A percentile compares a stretch with the other conserved stretches of the same genome.
Conservation (phyloP, 2,888 invertebrate species). For the Nomada fucata region DNA sequence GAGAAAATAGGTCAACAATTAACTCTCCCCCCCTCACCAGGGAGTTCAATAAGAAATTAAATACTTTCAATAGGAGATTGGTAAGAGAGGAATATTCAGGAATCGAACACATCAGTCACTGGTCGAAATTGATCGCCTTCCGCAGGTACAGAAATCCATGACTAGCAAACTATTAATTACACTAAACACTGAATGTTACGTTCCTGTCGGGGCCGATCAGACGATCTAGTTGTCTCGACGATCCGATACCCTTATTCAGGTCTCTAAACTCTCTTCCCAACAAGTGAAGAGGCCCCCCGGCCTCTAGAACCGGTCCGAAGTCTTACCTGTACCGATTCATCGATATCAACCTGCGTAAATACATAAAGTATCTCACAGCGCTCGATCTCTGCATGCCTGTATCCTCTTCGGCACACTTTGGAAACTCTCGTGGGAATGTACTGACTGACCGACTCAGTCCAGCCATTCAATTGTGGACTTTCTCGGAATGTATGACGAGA, state of each 20-base stretch:
- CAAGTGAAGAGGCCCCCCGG: slow-evolving; percentile 24
- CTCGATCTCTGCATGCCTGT: slow-evolving; percentile 3
- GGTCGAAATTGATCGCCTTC: slow-evolving; percentile 8
- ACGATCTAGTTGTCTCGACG: slow-evolving; percentile 52
- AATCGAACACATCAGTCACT: background rate
- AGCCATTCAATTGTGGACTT: slow-evolving; percentile 38
- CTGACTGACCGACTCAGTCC: slow-evolving; percentile 30
- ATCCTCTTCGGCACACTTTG: slow-evolving; percentile 48
- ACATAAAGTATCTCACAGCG: slow-evolving; percentile 43
- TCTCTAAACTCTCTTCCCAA: slow-evolving; percentile 53
- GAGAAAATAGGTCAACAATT: background rate
- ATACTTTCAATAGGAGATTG: too few relatives aligned
- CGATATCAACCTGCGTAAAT: slow-evolving; percentile 63
- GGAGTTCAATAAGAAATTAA: background rate
- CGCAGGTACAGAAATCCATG: background rate
- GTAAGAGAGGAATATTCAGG: too few relatives aligned
- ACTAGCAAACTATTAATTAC: slow-evolving; percentile 14
- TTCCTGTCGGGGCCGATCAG: slow-evolving; percentile 23
- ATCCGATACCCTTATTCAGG: slow-evolving; percentile 51
- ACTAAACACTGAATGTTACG: slow-evolving; percentile 12
- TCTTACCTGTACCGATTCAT: slow-evolving; percentile 57
- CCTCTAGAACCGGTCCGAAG: slow-evolving; percentile 60
- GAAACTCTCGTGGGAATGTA: slow-evolving; percentile 44
- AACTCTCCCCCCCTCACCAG: background rate
- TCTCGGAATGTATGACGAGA: slow-evolving; percentile 23